These are phyloP conservation scores for Montifringilla adamsi DNA, from an alignment of 2,113 vertebrate genomes.

Conservation along the genomic window DNA sequence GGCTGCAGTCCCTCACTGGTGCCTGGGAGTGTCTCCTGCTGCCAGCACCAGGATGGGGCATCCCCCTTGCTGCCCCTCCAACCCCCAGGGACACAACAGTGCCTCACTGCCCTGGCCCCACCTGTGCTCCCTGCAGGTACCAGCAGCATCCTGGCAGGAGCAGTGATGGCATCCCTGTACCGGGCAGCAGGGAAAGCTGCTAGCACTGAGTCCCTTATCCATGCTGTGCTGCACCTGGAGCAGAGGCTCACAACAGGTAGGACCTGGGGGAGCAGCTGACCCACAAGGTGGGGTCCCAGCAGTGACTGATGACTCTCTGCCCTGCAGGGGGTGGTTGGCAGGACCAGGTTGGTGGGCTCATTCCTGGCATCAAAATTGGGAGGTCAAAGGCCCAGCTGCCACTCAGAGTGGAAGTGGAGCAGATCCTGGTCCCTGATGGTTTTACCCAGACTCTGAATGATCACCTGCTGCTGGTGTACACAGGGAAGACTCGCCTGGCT, in stretches of 20 bases:
- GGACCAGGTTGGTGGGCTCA: conserved; percentile 92
- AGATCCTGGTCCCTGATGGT: conserved; percentile 67
- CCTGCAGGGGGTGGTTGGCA: conserved; percentile 93
- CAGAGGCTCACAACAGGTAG: conserved; percentile 93
- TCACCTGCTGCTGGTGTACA: conserved; percentile 92
- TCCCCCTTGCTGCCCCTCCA: fast-evolving
- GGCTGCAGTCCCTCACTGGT: neutral
- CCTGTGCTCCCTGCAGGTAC: conserved; percentile 78
- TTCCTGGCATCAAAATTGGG: conserved; percentile 89
- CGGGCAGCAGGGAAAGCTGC: conserved; percentile 76
- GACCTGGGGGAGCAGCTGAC: neutral
- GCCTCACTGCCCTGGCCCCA: neutral
- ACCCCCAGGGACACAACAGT: fast-evolving
- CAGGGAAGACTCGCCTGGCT: conserved; percentile 92
- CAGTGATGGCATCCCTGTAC: conserved; percentile 84
- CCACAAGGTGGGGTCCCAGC: fast-evolving
- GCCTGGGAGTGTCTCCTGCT: neutral
- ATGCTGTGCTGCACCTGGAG: conserved; percentile 89
- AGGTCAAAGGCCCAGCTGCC: conserved; percentile 83
- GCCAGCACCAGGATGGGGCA: neutral
- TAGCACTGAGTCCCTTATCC: conserved; percentile 82
- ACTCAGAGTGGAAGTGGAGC: conserved; percentile 84
- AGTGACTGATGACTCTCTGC: neutral
- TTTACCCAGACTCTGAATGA: conserved; percentile 80
- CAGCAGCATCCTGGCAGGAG: conserved; percentile 95